These are phyloP conservation scores for Agapostemon virescens DNA, from an alignment of 2,888 invertebrate species.

Conservation along the genomic window DNA sequence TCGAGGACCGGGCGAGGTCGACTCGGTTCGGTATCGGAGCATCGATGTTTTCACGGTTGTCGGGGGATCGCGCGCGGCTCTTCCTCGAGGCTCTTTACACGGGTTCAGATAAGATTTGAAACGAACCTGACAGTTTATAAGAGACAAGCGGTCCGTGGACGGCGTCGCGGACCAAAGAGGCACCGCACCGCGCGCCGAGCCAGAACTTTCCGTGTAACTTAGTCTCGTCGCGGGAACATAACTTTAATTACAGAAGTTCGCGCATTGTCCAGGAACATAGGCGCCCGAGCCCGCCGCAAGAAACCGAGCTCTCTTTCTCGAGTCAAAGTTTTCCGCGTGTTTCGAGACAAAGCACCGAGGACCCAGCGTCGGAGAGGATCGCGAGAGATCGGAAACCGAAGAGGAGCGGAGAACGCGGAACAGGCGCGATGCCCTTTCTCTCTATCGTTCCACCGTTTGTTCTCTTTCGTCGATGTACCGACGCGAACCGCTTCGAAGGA, in stretches of 20 bases:
- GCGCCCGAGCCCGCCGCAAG: conserved; percentile 62
- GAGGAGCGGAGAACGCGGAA: background rate
- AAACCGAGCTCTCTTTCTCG: conserved; percentile 74
- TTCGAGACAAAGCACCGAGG: conserved; percentile 56
- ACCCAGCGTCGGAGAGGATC: conserved; percentile 30
- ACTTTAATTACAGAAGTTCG: conserved; percentile 79
- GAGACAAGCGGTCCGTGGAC: conserved; percentile 42
- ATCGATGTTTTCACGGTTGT: background rate
- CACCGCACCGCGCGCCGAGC: background rate
- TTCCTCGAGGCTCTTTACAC: conserved; percentile 32
- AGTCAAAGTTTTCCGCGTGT: conserved; percentile 75
- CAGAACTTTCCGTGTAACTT: conserved; percentile 72
- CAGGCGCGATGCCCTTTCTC: background rate
- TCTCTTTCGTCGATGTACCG: conserved; percentile 9
- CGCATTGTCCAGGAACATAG: conserved; percentile 76
- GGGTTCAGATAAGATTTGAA: conserved; percentile 53
- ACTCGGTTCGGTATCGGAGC: conserved; percentile 16
- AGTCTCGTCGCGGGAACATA: conserved; percentile 70
- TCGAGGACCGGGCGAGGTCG: background rate
- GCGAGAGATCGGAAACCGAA: conserved; percentile 33
- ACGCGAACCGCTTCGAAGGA: background rate
- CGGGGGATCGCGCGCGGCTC: background rate
- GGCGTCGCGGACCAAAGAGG: conserved; percentile 31
- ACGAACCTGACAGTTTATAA: conserved; percentile 52
- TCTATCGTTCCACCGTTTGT: background rate